These are phyloP conservation scores for Microdon myrmicae DNA, from an alignment of 2,888 invertebrate genomes.

Conservation along the genomic window DNA sequence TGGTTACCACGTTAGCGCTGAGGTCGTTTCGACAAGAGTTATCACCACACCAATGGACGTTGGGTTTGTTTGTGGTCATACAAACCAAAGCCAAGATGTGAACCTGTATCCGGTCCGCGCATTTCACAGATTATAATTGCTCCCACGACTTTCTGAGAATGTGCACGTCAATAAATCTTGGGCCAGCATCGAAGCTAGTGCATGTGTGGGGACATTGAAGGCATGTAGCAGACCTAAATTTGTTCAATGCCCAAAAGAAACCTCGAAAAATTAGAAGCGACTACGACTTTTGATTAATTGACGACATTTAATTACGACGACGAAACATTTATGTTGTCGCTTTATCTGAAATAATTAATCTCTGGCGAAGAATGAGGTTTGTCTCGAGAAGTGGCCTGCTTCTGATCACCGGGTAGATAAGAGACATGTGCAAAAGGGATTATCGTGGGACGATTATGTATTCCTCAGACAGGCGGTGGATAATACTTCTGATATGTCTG, in stretches of 20 bases:
- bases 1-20: slow-evolving; percentile 22
- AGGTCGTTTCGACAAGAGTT: slow-evolving; percentile 35
- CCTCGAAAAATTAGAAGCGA: slow-evolving; percentile 50
- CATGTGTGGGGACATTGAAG: background rate
- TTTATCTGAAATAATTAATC: slow-evolving; percentile 52
- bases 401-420: slow-evolving; percentile 27
- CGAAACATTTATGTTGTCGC: slow-evolving; percentile 58
- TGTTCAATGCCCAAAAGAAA: slow-evolving; percentile 37
- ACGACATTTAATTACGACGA: slow-evolving; percentile 67
- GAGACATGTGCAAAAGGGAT: slow-evolving; percentile 34
- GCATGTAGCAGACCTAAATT: slow-evolving; percentile 36
- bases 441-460: slow-evolving; percentile 33
- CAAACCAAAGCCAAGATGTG: background rate
- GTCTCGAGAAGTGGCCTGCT: too few species aligned
- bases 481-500: slow-evolving; percentile 22
- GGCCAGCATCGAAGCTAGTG: slow-evolving; percentile 7
- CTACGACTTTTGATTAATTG: slow-evolving; percentile 66
- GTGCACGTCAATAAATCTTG: slow-evolving; percentile 45
- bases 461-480: slow-evolving; percentile 29
- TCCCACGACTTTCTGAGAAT: slow-evolving; percentile 66
- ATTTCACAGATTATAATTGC: slow-evolving; percentile 64
- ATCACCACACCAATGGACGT: too few species aligned
- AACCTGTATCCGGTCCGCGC: slow-evolving; percentile 43
- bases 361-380: slow-evolving; percentile 25
- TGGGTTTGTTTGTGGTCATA: background rate